A percentile compares a stretch with the other conserved stretches of the same genome.
phyloP scores from a whole-genome alignment of 1,140 invertebrate genomes.

The Philopotamus ludificatus region DNA sequence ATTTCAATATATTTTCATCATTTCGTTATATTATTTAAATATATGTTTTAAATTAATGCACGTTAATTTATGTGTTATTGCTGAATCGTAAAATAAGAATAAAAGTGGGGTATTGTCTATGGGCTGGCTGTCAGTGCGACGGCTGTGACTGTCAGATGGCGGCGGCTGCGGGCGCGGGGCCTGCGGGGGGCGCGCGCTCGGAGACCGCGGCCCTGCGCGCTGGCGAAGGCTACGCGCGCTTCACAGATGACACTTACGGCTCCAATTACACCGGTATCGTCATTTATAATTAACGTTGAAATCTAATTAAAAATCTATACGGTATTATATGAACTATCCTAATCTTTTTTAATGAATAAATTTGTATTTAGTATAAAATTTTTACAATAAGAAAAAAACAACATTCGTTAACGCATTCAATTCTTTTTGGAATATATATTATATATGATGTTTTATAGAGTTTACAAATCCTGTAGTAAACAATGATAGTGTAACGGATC shows the following conservation, averaged over 20 bases:
- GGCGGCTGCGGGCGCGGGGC: background rate
- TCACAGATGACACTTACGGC: constrained; percentile 37
- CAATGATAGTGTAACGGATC: constrained; percentile 46
- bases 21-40: no score
- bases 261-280: constrained; percentile 31
- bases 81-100: no score
- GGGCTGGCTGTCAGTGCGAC: background rate
- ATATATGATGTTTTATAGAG: constrained; percentile 8
- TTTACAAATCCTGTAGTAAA: constrained; percentile 16
- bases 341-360: background rate
- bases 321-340: no score
- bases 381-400: background rate
- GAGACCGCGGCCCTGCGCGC: constrained; percentile 36
- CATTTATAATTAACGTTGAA: background rate
- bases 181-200: background rate
- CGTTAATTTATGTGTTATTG: no score
- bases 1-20: no score
- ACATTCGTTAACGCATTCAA: constrained; percentile 12
- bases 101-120: no score
- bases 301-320: constrained; percentile 2
- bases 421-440: background rate
- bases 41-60: no score
- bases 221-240: constrained; percentile 34
- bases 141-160: background rate
- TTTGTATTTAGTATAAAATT: background rate